These are phyloP conservation scores for Columba livia DNA, from an alignment of 2,113 vertebrate species.

Conservation along the genomic window DNA sequence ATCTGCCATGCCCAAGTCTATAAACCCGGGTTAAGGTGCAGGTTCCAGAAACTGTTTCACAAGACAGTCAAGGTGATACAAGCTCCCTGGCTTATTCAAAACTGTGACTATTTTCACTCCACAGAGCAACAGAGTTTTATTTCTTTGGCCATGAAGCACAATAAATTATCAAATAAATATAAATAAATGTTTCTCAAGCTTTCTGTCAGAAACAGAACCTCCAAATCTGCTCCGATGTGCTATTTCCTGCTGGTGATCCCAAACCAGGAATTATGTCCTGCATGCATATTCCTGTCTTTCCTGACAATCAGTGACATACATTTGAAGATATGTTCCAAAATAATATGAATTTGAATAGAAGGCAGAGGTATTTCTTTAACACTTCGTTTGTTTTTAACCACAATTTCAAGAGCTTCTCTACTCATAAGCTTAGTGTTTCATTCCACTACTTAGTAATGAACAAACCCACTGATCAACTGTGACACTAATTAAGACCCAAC, in stretches of 20 bases:
- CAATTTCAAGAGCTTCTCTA: not conserved
- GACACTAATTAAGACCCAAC: not conserved
- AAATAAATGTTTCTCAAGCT: not conserved
- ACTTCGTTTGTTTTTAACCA: not conserved
- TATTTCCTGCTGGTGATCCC: not conserved
- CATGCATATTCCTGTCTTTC: not conserved
- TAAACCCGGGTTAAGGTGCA: fast-evolving
- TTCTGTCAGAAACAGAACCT: not conserved
- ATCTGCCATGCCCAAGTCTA: not conserved
- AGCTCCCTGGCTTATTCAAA: not conserved
- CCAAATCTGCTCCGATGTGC: not conserved
- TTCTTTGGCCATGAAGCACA: not conserved
- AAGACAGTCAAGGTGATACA: not conserved
- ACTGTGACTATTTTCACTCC: not conserved
- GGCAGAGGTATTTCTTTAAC: not conserved
- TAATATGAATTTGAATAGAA: not conserved
- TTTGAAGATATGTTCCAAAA: not conserved
- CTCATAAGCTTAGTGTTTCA: not conserved
- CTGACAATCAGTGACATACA: not conserved
- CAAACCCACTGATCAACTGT: not conserved
- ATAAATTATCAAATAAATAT: not conserved
- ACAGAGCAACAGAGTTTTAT: not conserved
- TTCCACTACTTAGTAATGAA: not conserved
- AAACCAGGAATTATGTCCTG: not conserved
- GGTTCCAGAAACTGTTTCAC: not conserved